Evolutionary conservation across 2,797 vertebrate species (phyloP).

Genomic region (Merluccius polli): DNA sequence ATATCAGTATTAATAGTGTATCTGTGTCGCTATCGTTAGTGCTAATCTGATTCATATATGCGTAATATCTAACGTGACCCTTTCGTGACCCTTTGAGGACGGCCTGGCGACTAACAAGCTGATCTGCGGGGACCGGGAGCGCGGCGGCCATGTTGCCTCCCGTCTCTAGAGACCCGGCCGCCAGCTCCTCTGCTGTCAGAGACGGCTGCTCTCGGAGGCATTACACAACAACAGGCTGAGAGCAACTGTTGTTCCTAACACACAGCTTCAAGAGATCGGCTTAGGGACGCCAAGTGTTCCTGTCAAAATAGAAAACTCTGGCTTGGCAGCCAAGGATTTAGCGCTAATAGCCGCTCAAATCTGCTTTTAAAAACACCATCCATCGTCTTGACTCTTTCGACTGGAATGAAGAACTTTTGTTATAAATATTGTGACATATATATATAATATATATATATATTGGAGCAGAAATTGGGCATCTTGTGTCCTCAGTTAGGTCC

Average conservation of each 20-base stretch:
- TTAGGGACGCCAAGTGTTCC: constrained; percentile 33
- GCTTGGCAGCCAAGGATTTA: constrained; percentile 51
- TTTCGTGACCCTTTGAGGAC: constrained; percentile 67
- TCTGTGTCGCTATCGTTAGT: constrained; percentile 35
- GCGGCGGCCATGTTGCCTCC: constrained; percentile 7
- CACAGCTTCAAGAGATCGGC: constrained; percentile 28
- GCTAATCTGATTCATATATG: constrained; percentile 55
- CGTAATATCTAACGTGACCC: constrained; percentile 57
- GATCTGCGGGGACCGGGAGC: background rate
- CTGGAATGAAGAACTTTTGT: background rate
- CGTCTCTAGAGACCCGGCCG: constrained; percentile 16
- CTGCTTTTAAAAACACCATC: constrained; percentile 24
- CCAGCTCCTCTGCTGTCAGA: constrained; percentile 45
- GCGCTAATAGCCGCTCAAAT: constrained; percentile 23
- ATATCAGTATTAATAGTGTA: constrained; percentile 14
- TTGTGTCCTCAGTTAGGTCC: too few species aligned
- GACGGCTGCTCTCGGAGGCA: constrained; percentile 44
- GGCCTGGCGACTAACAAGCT: constrained; percentile 24
- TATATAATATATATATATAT: background rate
- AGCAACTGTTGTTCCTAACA: constrained; percentile 59
- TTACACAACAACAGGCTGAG: constrained; percentile 46
- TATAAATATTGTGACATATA: constrained; percentile 23
- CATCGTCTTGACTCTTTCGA: constrained; percentile 16
- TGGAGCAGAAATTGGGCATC: background rate
- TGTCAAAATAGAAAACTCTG: constrained; percentile 32